Evolutionary conservation across 1,140 invertebrate species (phyloP).

Genomic region (Chlorops oryzae): DNA sequence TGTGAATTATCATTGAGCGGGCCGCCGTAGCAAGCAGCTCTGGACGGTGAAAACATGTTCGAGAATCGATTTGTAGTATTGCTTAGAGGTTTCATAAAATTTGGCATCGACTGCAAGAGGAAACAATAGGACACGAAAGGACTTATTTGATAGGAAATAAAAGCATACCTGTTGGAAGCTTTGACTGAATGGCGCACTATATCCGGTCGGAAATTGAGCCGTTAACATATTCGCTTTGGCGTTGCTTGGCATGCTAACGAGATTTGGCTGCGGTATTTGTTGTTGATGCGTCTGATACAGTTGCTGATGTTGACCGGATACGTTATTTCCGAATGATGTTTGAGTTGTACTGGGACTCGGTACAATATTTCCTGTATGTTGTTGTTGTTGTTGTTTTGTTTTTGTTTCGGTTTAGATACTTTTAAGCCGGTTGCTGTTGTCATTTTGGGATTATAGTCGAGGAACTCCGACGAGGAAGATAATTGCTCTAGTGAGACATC

Average conservation of each 20-base stretch:
- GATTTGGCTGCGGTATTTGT: constrained; percentile 19
- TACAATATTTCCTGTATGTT: not conserved
- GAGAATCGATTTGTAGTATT: constrained; percentile 35
- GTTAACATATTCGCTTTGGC: too few relatives aligned
- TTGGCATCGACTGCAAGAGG: constrained; percentile 14
- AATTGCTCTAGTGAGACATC: constrained; percentile 41
- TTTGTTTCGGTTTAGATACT: not conserved
- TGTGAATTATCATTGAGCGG: constrained; percentile 28
- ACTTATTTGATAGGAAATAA: too few relatives aligned
- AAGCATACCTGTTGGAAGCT: constrained; percentile 43
- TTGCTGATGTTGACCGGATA: too few relatives aligned
- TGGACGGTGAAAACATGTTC: constrained; percentile 32
- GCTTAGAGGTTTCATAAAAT: constrained; percentile 25
- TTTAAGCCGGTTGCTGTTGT: constrained; percentile 19
- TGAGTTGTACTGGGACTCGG: not conserved
- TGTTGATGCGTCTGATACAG: too few relatives aligned
- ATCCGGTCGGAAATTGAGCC: constrained; percentile 19
- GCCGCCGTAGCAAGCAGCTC: constrained; percentile 22
- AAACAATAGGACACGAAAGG: too few relatives aligned
- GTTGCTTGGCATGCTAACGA: too few relatives aligned
- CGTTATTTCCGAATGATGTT: too few relatives aligned
- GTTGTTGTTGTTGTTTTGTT: constrained; percentile 5
- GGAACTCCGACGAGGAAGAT: constrained; percentile 43
- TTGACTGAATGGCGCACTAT: constrained; percentile 34
- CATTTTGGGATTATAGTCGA: constrained; percentile 40